phyloP scores from a whole-genome alignment of 2,797 vertebrate genomes.

The Eupleurogrammus muticus region DNA sequence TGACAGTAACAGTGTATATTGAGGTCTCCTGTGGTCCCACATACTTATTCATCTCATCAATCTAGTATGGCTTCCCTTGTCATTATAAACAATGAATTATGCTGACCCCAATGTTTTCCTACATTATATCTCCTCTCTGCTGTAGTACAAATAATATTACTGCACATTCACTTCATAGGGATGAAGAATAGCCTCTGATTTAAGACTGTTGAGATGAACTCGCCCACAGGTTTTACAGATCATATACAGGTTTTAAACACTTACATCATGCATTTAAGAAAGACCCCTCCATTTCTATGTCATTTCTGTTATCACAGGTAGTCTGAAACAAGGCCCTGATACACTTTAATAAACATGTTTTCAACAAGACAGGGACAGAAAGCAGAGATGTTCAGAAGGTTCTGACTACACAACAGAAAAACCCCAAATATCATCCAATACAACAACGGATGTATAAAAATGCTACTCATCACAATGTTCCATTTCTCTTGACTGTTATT shows the following conservation, averaged over 20 bases:
- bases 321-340: slow-evolving; percentile 8
- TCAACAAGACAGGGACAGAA: neutral
- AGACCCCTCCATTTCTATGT: slow-evolving; percentile 4
- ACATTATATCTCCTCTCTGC: neutral
- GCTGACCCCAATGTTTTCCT: neutral
- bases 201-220: slow-evolving; percentile 19
- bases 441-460: slow-evolving; percentile 1
- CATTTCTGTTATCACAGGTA: slow-evolving; percentile 13
- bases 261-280: slow-evolving; percentile 7
- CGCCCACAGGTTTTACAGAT: slow-evolving; percentile 21
- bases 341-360: slow-evolving; percentile 4
- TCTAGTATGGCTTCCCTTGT: neutral
- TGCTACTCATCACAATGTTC: neutral
- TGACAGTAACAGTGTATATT: slow-evolving; percentile 55
- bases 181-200: slow-evolving; percentile 19
- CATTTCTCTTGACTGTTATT: neutral
- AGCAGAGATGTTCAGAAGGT: slow-evolving; percentile 11
- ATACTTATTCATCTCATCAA: slow-evolving; percentile 33
- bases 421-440: neutral
- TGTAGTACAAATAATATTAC: slow-evolving; percentile 3
- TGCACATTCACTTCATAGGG: slow-evolving; percentile 14
- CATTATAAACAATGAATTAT: slow-evolving; percentile 1
- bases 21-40: slow-evolving; percentile 41
- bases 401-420: neutral
- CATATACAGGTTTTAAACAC: slow-evolving; percentile 13